phyloP scores from a whole-genome alignment of 1,140 invertebrate species.

The Ylistrum balloti region DNA sequence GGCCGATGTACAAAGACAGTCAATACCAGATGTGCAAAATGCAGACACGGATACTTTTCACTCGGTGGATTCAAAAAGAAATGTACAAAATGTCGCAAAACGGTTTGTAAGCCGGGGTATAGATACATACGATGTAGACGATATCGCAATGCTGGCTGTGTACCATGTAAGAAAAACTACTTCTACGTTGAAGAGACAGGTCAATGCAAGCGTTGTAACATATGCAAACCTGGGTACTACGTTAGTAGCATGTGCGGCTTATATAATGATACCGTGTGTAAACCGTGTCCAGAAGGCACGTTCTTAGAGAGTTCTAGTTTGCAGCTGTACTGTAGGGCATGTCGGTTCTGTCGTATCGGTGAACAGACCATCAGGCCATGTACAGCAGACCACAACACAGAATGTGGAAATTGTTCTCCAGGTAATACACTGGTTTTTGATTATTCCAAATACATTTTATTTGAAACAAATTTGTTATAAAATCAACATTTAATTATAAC shows the following conservation, averaged over 20 bases:
- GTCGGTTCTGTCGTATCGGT: neutral
- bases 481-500: no score
- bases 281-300: slow-evolving; percentile 8
- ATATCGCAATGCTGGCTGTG: neutral
- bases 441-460: no score
- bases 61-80: neutral
- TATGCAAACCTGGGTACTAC: neutral
- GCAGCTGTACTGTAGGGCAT: neutral
- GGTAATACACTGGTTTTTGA: neutral
- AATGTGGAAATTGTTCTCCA: neutral
- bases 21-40: neutral
- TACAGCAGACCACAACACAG: neutral
- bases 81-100: neutral
- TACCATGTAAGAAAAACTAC: neutral
- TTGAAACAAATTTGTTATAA: no score
- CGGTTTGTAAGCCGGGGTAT: neutral
- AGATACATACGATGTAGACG: neutral
- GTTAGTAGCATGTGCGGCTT: neutral
- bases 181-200: neutral
- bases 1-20: neutral
- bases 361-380: neutral
- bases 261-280: neutral
- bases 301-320: neutral
- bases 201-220: neutral
- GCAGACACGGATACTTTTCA: neutral